These are phyloP conservation scores for Lysandra bellargus DNA, from an alignment of 2,888 invertebrate genomes.

Conservation along the genomic window DNA sequence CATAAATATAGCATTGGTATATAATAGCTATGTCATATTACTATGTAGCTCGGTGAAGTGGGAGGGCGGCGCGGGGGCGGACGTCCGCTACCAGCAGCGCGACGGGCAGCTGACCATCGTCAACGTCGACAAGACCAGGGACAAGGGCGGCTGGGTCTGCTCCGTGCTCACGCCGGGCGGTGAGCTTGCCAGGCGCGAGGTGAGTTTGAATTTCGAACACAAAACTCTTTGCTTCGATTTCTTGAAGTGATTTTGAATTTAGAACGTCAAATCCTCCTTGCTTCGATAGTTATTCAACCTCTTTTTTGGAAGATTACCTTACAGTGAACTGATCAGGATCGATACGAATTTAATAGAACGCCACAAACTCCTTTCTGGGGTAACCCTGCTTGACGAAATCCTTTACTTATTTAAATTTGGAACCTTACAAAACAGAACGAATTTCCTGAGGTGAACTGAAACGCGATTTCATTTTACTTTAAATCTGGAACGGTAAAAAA, in stretches of 20 bases:
- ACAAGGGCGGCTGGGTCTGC: conserved; percentile 90
- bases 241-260: not conserved
- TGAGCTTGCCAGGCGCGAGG: conserved; percentile 87
- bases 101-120: conserved; percentile 83
- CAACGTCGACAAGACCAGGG: conserved; percentile 83
- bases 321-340: not conserved
- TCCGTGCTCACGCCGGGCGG: conserved; percentile 87
- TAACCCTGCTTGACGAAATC: not conserved
- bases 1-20: no score
- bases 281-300: not conserved
- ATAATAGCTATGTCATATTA: no score
- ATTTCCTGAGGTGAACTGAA: not conserved
- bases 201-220: conserved; percentile 47
- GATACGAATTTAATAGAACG: not conserved
- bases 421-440: not conserved
- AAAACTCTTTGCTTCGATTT: not conserved
- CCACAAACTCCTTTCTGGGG: not conserved
- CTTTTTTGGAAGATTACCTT: not conserved
- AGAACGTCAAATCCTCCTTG: no score
- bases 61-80: conserved; percentile 79
- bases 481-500: not conserved
- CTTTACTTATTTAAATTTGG: not conserved
- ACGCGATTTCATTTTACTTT: not conserved
- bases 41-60: conserved; percentile 82
- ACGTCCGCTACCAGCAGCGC: conserved; percentile 72